phyloP scores from a whole-genome alignment of 1,140 invertebrate species.

The Steinernema feltiae region DNA sequence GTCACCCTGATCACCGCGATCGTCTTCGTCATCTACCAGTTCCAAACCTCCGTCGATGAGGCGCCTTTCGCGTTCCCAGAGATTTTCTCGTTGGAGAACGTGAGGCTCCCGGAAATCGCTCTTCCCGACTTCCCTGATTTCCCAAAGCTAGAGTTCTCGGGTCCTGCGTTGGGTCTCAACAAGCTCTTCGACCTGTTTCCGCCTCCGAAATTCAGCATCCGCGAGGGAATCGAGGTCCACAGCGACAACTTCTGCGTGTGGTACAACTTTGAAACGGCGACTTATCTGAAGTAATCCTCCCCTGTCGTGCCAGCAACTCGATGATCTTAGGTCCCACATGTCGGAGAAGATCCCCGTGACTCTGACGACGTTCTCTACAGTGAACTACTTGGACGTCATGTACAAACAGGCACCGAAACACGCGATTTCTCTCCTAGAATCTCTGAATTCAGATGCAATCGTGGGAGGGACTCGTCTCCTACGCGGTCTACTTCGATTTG shows the following conservation, averaged over 20 bases:
- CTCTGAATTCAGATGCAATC: not conserved
- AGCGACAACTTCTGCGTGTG: not conserved
- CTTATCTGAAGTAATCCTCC: not conserved
- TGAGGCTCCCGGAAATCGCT: not conserved
- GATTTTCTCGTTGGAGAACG: not conserved
- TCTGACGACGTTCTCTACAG: not conserved
- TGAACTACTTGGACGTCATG: not conserved
- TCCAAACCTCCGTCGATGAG: not conserved
- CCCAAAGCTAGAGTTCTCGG: too few species aligned
- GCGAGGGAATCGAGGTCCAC: not conserved
- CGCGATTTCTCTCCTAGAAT: not conserved
- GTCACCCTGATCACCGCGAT: not conserved
- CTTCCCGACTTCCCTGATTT: too few species aligned
- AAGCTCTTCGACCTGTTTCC: not conserved
- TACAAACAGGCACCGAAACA: not conserved
- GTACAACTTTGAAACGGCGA: not conserved
- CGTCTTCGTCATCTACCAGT: not conserved
- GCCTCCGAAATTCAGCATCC: not conserved
- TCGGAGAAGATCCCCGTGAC: not conserved
- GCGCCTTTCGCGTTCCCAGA: not conserved
- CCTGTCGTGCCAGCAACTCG: not conserved
- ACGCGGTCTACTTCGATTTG: not conserved
- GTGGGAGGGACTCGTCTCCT: not conserved
- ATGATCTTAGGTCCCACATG: not conserved
- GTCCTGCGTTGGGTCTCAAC: not conserved